Percentiles rank a stretch among this genome's conserved stretches.
Evolutionary conservation across 2,888 invertebrate species (phyloP).

Genomic region (Junonia oenone): DNA sequence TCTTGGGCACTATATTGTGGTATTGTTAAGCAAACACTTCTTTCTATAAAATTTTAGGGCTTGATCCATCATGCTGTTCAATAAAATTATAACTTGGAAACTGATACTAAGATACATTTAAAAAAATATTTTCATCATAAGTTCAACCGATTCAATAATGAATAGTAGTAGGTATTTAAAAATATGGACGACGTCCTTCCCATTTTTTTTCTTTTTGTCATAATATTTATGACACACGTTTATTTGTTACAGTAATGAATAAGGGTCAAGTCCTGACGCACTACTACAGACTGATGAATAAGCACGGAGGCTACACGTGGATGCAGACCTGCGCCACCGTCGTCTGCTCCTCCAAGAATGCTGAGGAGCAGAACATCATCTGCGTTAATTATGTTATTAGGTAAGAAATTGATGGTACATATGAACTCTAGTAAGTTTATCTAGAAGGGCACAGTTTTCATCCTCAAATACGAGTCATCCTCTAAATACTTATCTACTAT

Average conservation of each 20-base stretch:
- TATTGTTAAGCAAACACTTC: not conserved
- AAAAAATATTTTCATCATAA: too few relatives aligned
- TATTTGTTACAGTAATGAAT: constrained; percentile 88
- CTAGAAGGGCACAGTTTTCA: too few relatives aligned
- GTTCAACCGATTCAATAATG: too few relatives aligned
- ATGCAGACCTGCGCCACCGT: constrained; percentile 98
- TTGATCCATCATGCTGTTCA: too few relatives aligned
- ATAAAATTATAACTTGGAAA: too few relatives aligned
- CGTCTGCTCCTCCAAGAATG: constrained; percentile 96
- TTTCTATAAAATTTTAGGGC: too few relatives aligned
- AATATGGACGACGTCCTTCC: not conserved
- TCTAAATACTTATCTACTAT: too few relatives aligned
- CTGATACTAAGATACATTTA: too few relatives aligned
- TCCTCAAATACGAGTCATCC: too few relatives aligned
- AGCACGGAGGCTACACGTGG: constrained; percentile 97
- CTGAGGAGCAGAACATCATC: constrained; percentile 97
- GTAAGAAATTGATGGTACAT: constrained; percentile 58
- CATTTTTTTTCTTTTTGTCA: not conserved
- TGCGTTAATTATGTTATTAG: constrained; percentile 98
- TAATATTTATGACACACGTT: not conserved
- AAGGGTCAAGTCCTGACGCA: constrained; percentile 98
- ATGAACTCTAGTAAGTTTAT: too few relatives aligned
- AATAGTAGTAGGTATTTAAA: too few relatives aligned
- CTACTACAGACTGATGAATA: constrained; percentile 97
- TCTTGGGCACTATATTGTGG: too few relatives aligned